Evolutionary conservation across 1,140 invertebrate species (phyloP).

Genomic region (Panagrolaimus sp.): DNA sequence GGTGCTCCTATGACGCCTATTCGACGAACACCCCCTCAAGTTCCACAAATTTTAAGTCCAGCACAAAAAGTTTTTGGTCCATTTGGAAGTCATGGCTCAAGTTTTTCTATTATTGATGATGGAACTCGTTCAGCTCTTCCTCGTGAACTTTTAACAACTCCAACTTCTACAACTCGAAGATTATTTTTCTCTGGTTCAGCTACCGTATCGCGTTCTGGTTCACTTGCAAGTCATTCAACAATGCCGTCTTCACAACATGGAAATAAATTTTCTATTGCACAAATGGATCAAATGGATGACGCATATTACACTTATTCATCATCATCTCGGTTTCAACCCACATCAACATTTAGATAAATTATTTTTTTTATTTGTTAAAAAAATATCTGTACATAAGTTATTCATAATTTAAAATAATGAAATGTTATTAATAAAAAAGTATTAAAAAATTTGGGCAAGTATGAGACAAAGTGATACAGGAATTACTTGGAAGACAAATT

Average conservation of each 20-base stretch:
- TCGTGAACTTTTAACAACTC: not conserved
- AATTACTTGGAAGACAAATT: too few relatives aligned
- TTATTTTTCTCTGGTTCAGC: not conserved
- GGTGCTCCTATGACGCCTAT: not conserved
- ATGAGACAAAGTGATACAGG: too few relatives aligned
- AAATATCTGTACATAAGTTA: too few relatives aligned
- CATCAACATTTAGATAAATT: constrained; percentile 1
- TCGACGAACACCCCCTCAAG: not conserved
- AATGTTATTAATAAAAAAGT: too few relatives aligned
- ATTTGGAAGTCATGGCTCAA: not conserved
- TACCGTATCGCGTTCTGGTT: not conserved
- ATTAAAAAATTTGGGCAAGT: too few relatives aligned
- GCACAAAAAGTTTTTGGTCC: constrained; percentile 6
- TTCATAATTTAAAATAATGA: too few relatives aligned
- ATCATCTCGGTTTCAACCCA: constrained; percentile 5
- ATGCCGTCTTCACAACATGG: not conserved
- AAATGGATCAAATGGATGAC: not conserved
- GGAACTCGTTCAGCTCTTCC: not conserved
- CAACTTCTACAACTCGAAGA: not conserved
- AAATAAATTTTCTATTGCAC: not conserved
- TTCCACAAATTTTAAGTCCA: constrained; percentile 9
- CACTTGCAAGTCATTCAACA: not conserved
- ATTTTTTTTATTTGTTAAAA: not conserved
- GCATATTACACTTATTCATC: constrained; percentile 10
- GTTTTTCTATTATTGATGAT: not conserved